Conservation (phyloP, 2,888 invertebrate species). For the Aphidoletes aphidimyza region DNA sequence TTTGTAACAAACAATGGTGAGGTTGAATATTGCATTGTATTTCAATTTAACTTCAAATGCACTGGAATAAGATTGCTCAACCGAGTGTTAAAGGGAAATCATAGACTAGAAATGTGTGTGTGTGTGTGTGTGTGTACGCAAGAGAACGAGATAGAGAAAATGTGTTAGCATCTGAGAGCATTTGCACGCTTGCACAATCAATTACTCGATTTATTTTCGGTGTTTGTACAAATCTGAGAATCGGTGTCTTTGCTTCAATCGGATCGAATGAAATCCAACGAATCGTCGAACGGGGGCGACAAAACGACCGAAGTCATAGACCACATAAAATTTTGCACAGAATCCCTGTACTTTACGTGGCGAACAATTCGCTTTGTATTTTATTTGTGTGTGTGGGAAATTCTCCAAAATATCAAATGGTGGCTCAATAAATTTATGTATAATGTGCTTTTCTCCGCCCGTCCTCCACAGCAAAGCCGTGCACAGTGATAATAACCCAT, state of each 20-base stretch:
- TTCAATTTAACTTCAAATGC: conserved; percentile 25
- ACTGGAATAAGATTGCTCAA: conserved; percentile 24
- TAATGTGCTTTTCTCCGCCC: too few species aligned
- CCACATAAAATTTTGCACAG: neutral
- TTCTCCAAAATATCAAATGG: neutral
- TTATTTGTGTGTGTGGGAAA: neutral
- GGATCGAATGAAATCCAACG: conserved; percentile 6
- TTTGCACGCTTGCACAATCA: conserved; percentile 50
- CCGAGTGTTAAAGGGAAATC: neutral
- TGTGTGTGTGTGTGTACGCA: neutral
- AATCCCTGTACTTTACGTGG: too few species aligned
- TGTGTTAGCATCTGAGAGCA: too few species aligned
- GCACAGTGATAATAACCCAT: conserved; percentile 11
- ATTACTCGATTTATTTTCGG: conserved; percentile 32
- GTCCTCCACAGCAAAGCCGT: neutral
- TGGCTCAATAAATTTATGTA: conserved; percentile 12
- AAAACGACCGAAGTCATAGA: neutral
- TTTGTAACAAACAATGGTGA: neutral
- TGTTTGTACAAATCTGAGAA: neutral
- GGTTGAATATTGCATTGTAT: neutral
- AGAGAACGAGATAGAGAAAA: too few species aligned
- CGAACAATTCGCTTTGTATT: neutral
- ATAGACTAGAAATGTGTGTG: neutral
- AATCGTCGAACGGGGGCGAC: neutral
- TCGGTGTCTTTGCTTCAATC: neutral